Percentiles rank a stretch among this genome's conserved stretches.
These are phyloP conservation scores for Scaptodrosophila lebanonensis DNA, from an alignment of 1,140 invertebrate species.

Conservation along the genomic window DNA sequence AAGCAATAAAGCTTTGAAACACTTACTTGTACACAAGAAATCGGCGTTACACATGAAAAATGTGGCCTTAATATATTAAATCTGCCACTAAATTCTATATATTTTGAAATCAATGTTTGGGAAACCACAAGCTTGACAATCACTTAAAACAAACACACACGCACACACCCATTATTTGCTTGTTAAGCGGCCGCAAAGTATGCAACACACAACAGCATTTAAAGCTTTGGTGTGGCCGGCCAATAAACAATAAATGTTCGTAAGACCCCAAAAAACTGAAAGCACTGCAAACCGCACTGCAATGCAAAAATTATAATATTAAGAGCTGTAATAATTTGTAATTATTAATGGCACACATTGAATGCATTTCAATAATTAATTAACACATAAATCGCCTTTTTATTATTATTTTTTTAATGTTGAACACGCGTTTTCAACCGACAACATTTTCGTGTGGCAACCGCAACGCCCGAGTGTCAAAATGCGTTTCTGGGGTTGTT, in stretches of 20 bases:
- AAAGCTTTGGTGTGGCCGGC: too few relatives aligned
- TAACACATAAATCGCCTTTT: neutral
- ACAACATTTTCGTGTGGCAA: constrained; percentile 48
- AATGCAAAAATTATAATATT: too few relatives aligned
- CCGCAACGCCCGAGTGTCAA: constrained; percentile 63
- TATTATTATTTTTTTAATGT: constrained; percentile 17
- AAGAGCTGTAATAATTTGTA: neutral
- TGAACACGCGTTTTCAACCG: constrained; percentile 18
- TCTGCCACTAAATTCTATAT: too few relatives aligned
- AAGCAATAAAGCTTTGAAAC: too few relatives aligned
- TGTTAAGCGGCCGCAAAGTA: constrained; percentile 17
- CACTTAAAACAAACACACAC: too few relatives aligned
- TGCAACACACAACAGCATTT: constrained; percentile 13
- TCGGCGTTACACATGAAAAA: too few relatives aligned
- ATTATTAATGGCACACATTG: neutral
- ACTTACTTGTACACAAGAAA: too few relatives aligned
- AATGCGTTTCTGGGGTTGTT: constrained; percentile 67
- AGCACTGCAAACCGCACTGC: too few relatives aligned
- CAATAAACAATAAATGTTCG: constrained; percentile 9
- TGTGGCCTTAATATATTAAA: too few relatives aligned
- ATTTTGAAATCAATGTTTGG: too few relatives aligned
- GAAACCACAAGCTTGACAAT: too few relatives aligned
- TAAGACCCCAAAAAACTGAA: constrained; percentile 4
- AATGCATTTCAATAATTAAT: constrained; percentile 27
- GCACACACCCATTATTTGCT: constrained; percentile 9